Evolutionary conservation across 2,888 invertebrate species (phyloP), one percentile per base, ranked within the genome.

Genomic region (Malthinus seriepunctatus): DNA sequence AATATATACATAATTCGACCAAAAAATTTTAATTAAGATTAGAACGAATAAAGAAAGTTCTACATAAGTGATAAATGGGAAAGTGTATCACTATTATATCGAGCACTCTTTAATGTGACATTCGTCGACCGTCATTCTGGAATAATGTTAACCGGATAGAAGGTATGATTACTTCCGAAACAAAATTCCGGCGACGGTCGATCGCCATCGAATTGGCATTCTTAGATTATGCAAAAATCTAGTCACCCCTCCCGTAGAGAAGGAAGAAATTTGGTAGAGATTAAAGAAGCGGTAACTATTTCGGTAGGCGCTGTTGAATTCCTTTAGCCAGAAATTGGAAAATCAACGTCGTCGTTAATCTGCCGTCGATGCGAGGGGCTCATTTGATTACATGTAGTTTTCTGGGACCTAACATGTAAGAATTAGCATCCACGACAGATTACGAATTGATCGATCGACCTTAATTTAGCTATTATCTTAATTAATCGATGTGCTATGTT

Each of bases 361-460:
- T 78, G 79, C 77, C 79, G 46, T 66, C 61, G 72, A 75, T 79
- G 77, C 77, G 77, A 75, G 80, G 83, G 84, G 84, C 84, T 84
- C 83, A 83, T 80, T 81, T 79, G 76, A 73, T 80, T 77, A 77
- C 76, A 78, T 76, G 75, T 67, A 76, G 68, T 71, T 71, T 75
- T 82, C 82, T 82, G 83, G 82, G 71, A 71, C 71, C 66, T 64
- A 64, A 66, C 70, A 70, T 67, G 69, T 73, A 70, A 66, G 63
- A 73, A 73, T 59, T 44, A 46, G 63, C 58, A 59, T 56, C 48
- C 51, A 32, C 32, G 64, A 54, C 57, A 65, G 63, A 65, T 63
- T 64, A 59, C 64, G 62, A 57, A 60, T 44, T 56, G 57, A 62
- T 63, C 34, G 65, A 60, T 57, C 49, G 55, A 59, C 47, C 71